Conservation (phyloP, 2,113 vertebrate genomes). For the Cyanoderma ruficeps region DNA sequence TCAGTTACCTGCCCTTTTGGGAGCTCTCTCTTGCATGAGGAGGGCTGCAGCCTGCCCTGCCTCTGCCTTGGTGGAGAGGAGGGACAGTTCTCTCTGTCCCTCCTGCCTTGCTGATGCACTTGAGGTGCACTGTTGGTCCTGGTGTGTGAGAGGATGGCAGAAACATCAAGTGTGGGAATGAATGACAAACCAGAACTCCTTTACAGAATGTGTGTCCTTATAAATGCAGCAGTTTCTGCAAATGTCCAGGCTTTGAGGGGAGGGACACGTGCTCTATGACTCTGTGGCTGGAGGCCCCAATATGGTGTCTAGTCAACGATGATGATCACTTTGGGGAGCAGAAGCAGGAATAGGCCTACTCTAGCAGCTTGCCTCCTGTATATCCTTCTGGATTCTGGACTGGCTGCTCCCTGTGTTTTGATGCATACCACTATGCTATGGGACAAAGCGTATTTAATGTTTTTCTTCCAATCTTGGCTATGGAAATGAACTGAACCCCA, state of each 20-base stretch:
- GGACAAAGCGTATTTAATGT: neutral
- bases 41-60: neutral
- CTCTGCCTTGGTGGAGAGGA: neutral
- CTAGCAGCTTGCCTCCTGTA: neutral
- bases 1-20: neutral
- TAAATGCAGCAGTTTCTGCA: neutral
- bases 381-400: neutral
- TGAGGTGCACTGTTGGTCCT: neutral
- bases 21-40: neutral
- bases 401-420: neutral
- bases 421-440: neutral
- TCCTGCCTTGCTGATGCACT: accelerated
- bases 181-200: neutral
- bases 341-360: neutral
- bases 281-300: neutral
- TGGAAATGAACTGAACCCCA: neutral
- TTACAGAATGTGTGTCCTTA: neutral
- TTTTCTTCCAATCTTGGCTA: neutral
- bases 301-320: accelerated
- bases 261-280: neutral
- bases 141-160: neutral
- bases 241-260: neutral
- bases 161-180: neutral
- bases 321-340: neutral
- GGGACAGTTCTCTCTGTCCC: neutral